Evolutionary conservation across 2,113 vertebrate genomes (phyloP), one percentile per base, ranked within the genome.

Genomic region (Rutilus rutilus): DNA sequence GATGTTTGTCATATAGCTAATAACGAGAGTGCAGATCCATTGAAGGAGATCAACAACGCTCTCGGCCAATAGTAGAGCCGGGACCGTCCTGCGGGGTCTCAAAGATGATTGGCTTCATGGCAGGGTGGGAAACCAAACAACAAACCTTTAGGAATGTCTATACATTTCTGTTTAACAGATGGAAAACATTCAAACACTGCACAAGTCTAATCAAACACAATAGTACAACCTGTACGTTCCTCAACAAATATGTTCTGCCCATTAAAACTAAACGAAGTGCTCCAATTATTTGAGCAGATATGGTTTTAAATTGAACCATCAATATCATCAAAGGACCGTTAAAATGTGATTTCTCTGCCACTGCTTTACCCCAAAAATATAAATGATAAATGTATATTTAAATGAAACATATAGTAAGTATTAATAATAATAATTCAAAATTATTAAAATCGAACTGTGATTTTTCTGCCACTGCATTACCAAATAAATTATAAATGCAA

Each of bases 51-150:
- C 27, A 54, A 86, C 11, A 77, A 39, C 36, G 23, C 74, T 85
- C 69, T 86, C 75, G 85, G 87, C 90, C 89, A 91, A 90, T 92
- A 15, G 27, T 1, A 65, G 62, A 65, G 85, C 6, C 27, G 17
- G 39, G 75, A 4, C 84, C 54, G n/a, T 75, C 79, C 69, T 62
- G 39, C 78, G 12, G n/a, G 54, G 45, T 30, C 11, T 3, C 23
- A 59, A 75, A 82, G 59, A 52, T 82, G 82, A 90, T 81, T 80
- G 86, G 83, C 54, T 62, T 14, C 21, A 6, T 10, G 12, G 74
- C 65, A 57, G 75, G 75, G 75, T 23, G 75, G 50, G 15, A 8
- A 30, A 30, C 73, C 47, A 33, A 77, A 77, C 17, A 10, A 33
- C 47, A 77, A 27, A 33, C 8, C 27, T 65, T 27, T 15, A 7